phyloP scores from a whole-genome alignment of 2,113 vertebrate species.

The Varanus komodoensis region DNA sequence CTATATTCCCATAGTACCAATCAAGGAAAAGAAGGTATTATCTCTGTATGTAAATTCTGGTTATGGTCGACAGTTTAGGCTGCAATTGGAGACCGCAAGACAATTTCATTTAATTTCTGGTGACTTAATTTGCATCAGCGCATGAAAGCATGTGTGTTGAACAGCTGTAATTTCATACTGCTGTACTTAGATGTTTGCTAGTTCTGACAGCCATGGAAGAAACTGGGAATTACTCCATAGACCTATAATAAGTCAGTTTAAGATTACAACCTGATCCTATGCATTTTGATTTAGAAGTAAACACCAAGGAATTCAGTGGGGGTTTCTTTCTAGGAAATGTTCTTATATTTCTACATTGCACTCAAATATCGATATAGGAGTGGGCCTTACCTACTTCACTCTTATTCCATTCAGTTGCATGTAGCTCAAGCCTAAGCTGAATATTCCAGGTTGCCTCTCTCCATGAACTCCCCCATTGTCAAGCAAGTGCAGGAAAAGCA shows the following conservation, averaged over 20 bases:
- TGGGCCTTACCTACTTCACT: too few relatives aligned
- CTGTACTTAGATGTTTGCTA: background rate
- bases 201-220: conserved; percentile 3
- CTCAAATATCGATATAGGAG: too few relatives aligned
- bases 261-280: background rate
- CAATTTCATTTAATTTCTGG: background rate
- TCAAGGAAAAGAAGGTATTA: background rate
- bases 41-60: background rate
- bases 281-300: background rate
- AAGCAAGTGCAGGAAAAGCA: too few relatives aligned
- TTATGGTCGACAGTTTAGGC: background rate
- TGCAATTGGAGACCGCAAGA: background rate
- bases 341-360: too few relatives aligned
- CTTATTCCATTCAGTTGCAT: too few relatives aligned
- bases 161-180: background rate
- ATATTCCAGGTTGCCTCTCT: too few relatives aligned
- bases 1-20: background rate
- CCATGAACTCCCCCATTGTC: too few relatives aligned
- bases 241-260: background rate
- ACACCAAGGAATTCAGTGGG: background rate
- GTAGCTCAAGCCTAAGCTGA: too few relatives aligned
- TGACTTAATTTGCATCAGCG: background rate
- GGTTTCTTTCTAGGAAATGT: background rate
- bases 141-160: background rate
- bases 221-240: background rate